A percentile compares a stretch with the other conserved stretches of the same genome.
These are phyloP conservation scores for Cosmia pyralina DNA, from an alignment of 2,888 invertebrate species.

Conservation along the genomic window DNA sequence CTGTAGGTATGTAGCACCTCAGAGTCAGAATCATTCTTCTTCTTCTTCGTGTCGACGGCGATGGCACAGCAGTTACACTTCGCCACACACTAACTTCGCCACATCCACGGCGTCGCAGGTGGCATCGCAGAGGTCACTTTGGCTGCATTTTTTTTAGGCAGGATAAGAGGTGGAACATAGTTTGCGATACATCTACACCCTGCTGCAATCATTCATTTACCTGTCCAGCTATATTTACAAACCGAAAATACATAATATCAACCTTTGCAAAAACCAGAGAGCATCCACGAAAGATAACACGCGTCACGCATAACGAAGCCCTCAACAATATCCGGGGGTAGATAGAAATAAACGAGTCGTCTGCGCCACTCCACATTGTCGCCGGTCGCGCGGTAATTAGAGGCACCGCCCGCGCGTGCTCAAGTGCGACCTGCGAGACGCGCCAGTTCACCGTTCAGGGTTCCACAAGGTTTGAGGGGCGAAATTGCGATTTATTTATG, in stretches of 20 bases:
- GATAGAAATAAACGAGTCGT: constrained; percentile 62
- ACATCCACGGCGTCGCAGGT: neutral
- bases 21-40: no score
- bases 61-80: no score
- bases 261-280: constrained; percentile 4
- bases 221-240: neutral
- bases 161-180: neutral
- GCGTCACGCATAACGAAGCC: constrained; percentile 64
- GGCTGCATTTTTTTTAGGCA: no score
- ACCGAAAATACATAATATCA: neutral
- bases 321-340: constrained; percentile 56
- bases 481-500: no score
- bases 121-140: neutral
- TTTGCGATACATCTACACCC: neutral
- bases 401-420: constrained; percentile 70
- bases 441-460: constrained; percentile 44
- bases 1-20: no score
- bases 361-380: constrained; percentile 65
- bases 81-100: no score
- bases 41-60: no score
- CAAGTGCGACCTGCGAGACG: constrained; percentile 57
- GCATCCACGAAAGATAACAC: constrained; percentile 38
- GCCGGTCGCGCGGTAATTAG: constrained; percentile 74
- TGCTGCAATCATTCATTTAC: neutral
- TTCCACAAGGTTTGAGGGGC: constrained; percentile 27